Evolutionary conservation across 2,797 vertebrate species (phyloP), one percentile per base, ranked within the genome.

Genomic region (Notamacropus eugenii): DNA sequence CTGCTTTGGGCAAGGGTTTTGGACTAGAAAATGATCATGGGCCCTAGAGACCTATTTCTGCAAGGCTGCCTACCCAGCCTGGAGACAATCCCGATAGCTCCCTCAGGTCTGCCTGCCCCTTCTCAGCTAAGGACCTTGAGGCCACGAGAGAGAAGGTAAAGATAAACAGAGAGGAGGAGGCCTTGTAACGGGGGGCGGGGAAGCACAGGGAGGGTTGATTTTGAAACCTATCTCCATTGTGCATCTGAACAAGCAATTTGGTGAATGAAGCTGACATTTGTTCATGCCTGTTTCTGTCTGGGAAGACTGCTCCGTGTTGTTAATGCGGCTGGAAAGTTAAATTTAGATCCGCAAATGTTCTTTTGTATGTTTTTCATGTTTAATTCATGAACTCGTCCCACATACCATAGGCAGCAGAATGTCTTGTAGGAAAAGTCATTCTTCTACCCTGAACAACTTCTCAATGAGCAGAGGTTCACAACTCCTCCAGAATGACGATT

Each of bases 181-280:
- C 9, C 29, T 82, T 82, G 22, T 82, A 82, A 82, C 9, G 0
- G 40, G 74, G 31, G 55, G 91, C 13, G 3, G 87, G 52, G 91
- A 96, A 56, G 62, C 62, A 91, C 50, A 67, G 95, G 55, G 34
- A 54, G 40, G 52, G 95, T 67, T 92, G 92, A 94, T 14, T 31
- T 96, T 62, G 40, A 87, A 55, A 50, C 94, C 67, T 1, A 0
- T 90, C 74, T 54, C 91, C 91, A 10, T 59, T 50, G 55, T 54
- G 50, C 50, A 94, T 74, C 40, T 92, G 93, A 56, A 96, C 52
- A 74, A 97, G 67, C 54, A 96, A 92, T 67, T 96, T 40, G 22
- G 31, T 95, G 24, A 54, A 58, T 95, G 57, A 58, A 97, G 93
- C 92, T 13, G 16, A 67, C 29, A 54, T 91, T 96, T 94, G 12